Conservation (phyloP, 2,113 vertebrate species). For the Pedetes capensis region DNA sequence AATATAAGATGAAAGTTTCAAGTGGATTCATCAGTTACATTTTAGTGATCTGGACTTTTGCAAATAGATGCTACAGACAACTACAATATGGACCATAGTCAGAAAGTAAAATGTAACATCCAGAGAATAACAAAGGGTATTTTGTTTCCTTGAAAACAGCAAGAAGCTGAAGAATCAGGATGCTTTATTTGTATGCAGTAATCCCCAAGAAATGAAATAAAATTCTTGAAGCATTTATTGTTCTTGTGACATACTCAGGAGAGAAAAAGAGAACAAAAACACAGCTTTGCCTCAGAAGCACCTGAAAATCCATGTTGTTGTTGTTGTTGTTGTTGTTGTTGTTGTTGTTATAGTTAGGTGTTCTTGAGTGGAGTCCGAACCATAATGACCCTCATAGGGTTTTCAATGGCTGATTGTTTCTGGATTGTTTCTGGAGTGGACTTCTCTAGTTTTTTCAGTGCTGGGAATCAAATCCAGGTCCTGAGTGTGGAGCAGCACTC, state of each 20-base stretch:
- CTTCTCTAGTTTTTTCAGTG: too few species aligned
- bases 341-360: too few species aligned
- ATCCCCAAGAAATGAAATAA: slow-evolving; percentile 48
- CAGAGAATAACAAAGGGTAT: slow-evolving; percentile 14
- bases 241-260: not conserved
- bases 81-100: not conserved
- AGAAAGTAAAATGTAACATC: slow-evolving; percentile 39
- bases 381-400: too few species aligned
- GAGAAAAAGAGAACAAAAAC: not conserved
- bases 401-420: too few species aligned
- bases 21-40: slow-evolving; percentile 34
- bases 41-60: slow-evolving; percentile 31
- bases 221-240: slow-evolving; percentile 53
- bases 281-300: not conserved
- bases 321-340: too few species aligned
- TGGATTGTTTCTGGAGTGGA: too few species aligned
- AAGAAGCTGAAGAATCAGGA: slow-evolving; percentile 2
- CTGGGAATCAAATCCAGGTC: too few species aligned
- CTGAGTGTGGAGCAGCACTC: too few species aligned
- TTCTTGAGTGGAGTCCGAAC: too few species aligned
- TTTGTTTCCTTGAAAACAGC: slow-evolving; percentile 38
- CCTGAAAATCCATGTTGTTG: not conserved
- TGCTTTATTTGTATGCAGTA: slow-evolving; percentile 43
- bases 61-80: not conserved
- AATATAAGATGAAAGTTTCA: not conserved